Evolutionary conservation across 2,113 vertebrate species (phyloP).

Genomic region (Eonycteris spelaea): DNA sequence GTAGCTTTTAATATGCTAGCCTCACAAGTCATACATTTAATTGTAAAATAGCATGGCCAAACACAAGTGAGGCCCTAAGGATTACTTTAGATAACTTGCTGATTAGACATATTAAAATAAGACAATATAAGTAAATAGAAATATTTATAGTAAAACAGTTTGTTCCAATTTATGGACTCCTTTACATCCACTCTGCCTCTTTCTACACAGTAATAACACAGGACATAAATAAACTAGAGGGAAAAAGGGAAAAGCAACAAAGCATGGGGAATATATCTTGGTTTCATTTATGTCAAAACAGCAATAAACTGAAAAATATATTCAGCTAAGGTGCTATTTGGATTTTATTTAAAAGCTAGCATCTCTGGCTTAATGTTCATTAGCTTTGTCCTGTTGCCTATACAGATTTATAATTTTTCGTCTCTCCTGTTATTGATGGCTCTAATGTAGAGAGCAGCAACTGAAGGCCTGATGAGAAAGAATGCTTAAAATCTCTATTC

Average conservation of each 20-base stretch:
- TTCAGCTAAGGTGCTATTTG: conserved; percentile 59
- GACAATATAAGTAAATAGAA: conserved; percentile 42
- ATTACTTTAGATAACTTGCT: conserved; percentile 36
- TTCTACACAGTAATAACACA: conserved; percentile 72
- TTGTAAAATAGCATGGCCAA: conserved; percentile 33
- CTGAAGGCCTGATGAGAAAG: conserved; percentile 58
- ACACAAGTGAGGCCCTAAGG: neutral
- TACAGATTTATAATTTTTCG: conserved; percentile 74
- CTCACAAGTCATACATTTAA: conserved; percentile 21
- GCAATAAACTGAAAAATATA: conserved; percentile 77
- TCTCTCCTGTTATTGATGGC: conserved; percentile 65
- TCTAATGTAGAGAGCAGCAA: conserved; percentile 61
- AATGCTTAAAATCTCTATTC: conserved; percentile 62
- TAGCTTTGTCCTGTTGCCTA: conserved; percentile 72
- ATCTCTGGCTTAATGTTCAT: conserved; percentile 71
- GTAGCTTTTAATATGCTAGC: neutral
- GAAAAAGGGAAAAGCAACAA: conserved; percentile 57
- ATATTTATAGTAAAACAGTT: conserved; percentile 68
- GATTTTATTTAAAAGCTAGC: conserved; percentile 77
- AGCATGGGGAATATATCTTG: conserved; percentile 71
- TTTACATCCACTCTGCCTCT: conserved; percentile 63
- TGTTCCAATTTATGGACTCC: conserved; percentile 76
- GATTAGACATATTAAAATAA: conserved; percentile 69
- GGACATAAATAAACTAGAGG: conserved; percentile 65
- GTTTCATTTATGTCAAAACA: conserved; percentile 79